phyloP scores from a whole-genome alignment of 2,113 vertebrate species.

The Ellobius talpinus region DNA sequence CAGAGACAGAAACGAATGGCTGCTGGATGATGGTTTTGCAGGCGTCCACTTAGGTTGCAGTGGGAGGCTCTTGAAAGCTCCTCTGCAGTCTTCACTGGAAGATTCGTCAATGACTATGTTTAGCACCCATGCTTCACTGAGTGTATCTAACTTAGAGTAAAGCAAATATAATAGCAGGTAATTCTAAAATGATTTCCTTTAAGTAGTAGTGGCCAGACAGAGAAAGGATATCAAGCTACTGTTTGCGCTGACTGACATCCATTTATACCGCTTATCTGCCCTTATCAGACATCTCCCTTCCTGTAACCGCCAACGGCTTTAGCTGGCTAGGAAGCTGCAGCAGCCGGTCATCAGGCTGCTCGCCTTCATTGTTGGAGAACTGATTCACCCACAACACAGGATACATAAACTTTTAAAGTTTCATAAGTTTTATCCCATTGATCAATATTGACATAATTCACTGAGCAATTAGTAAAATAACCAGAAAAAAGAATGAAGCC shows the following conservation, averaged over 20 bases:
- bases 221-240: neutral
- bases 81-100: neutral
- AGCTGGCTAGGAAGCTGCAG: neutral
- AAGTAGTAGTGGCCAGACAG: neutral
- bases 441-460: neutral
- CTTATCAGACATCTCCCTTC: neutral
- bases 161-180: neutral
- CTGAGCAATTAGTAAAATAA: slow-evolving; percentile 11
- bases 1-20: neutral
- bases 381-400: neutral
- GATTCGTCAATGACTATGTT: neutral
- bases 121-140: neutral
- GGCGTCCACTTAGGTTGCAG: neutral
- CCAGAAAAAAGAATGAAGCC: neutral
- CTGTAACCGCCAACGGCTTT: neutral
- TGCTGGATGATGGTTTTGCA: neutral
- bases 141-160: neutral
- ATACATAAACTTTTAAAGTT: neutral
- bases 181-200: slow-evolving; percentile 26
- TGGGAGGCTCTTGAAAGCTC: neutral
- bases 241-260: neutral
- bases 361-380: neutral
- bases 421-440: neutral
- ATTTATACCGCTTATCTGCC: neutral
- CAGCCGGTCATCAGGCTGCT: neutral